Evolutionary conservation across 2,888 invertebrate genomes (phyloP), one percentile per base, ranked within the genome.

Genomic region (Megamerina dolium): DNA sequence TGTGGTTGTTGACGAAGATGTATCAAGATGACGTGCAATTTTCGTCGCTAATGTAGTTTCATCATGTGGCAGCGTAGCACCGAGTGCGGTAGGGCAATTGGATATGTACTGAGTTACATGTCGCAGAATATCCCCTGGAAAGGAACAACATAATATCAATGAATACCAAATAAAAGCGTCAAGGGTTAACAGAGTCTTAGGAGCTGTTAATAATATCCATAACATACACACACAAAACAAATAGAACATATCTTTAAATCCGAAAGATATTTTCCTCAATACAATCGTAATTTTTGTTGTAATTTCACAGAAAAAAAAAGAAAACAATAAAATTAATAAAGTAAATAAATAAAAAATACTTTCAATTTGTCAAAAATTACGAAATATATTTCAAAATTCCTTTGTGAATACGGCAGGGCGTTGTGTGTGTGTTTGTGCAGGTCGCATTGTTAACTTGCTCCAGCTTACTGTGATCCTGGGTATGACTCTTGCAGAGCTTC

Each of bases 61-160:
- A 56, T 65, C 61, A 41, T 57, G 61, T 4, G 61, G 60, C 38
- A 61, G 44, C 13, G 55, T 54, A 16, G 55, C 55, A 4, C 57
- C 56, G 21, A 63, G 52, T 4, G 59, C 56, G 17, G 57, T 58
- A 14, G 63, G 61, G 46, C 57, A 59, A 36, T 61, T 59, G 26
- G 61, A 60, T 52, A 66, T 62, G 49, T 61, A 60, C 45, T 60
- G 56, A 20, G 61, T 61, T 34, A 63, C 59, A 52, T 59, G 56
- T 20, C 60, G 60, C 14, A 64, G 49, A 43, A 60, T 51, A 30
- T 62, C 60, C 52, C 56, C 63, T 64, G 37, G 1, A 57, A 58
- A 37, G 17, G 20, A 9, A n/a, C n/a, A n/a, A n/a, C n/a, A n/a
- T n/a, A 26, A 48, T 16, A 18, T 21, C 29, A 26, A 26, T 20